Evolutionary conservation across 2,113 vertebrate genomes (phyloP), one percentile per base, ranked within the genome.

Genomic region (Odocoileus virginianus): DNA sequence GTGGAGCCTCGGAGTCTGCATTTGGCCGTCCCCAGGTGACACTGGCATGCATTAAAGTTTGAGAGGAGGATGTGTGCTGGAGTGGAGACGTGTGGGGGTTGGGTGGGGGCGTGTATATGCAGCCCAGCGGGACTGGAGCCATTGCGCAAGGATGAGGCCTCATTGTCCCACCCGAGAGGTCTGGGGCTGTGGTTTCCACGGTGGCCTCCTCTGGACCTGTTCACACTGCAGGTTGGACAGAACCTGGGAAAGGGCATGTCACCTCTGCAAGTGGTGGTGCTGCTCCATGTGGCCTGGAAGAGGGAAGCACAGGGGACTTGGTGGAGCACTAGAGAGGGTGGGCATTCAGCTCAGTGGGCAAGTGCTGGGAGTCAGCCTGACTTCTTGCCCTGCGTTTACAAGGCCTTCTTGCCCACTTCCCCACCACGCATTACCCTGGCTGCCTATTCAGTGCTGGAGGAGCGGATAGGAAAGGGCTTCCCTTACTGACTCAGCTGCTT

Each of bases 21-120:
- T 57, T 64, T 55, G 90, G 86, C 19, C 25, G 2, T 54, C 76
- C 40, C n/a, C 27, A 11, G 45, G 74, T 15, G 92, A 52, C 79
- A 71, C 84, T 17, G 52, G 61, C 54, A 33, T 15, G 64, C 87
- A 16, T 54, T 94, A 89, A 98, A 98, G 96, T 98, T 98, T 96
- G 94, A 94, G 85, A 82, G 89, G 85, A 82, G 89, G 54, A 6
- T 57, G 58, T n/a, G 89, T 74, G 30, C 43, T 74, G 94, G 71
- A 87, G 54, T 47, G 40, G 52, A 25, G 30, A 15, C 21, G 55
- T 58, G 64, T 54, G 21, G 47, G 17, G 60, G 11, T 17, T n/a
- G 64, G 52, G 79, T 7, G 13, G 21, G 61, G 61, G 28, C 33
- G 2, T 17, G 27, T 13, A 6, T 5, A 3, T 54, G 84, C 67